Evolutionary conservation across 2,113 vertebrate species (phyloP), one percentile per base, ranked within the genome.

Genomic region (Dicrurus megarhynchus): DNA sequence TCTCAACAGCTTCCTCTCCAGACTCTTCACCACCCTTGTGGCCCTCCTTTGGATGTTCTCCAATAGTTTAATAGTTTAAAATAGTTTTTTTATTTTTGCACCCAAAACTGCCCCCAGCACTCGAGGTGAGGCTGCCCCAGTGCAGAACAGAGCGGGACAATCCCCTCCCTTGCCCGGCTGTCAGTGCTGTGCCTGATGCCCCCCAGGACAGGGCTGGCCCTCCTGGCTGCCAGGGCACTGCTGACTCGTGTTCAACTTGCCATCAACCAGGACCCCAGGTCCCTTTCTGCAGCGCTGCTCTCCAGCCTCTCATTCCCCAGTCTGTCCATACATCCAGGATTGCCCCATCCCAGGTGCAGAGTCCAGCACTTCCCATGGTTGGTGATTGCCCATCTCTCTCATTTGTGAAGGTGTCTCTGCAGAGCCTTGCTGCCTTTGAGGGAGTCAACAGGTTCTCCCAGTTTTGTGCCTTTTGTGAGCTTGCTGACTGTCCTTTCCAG

Each of bases 261-360:
- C 42, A 41, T 0, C 0, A 0, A 65, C 42, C 41, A 2, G 8
- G 16, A 56, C 4, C 28, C 10, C 50, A 30, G 3, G 8, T 3
- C 3, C 3, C 16, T 56, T 64, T 41, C 57, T 28, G 28, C 28
- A 30, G 39, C 15, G 0, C 4, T 49, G 16, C 20, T 49, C 3
- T 42, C 2, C 61, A 57, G 32, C 10, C 1, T 30, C 32, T 35
- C 30, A 0, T 57, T 75, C 26, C 22, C 30, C 52, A 35, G 35
- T 5, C 35, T 75, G 24, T 49, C 5, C 2, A 2, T 26, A 4
- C 26, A 42, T 4, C 20, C 24, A 49, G 42, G 35, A 13, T 4
- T 67, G 24, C 8, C 3, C 35, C 1, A 2, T 2, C 35, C 16
- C 24, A 17, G 24, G 16, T 10, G 19, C 9, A 41, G 30, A 26